These are phyloP conservation scores for Sander vitreus DNA, from an alignment of 2,113 vertebrate genomes.

Conservation along the genomic window DNA sequence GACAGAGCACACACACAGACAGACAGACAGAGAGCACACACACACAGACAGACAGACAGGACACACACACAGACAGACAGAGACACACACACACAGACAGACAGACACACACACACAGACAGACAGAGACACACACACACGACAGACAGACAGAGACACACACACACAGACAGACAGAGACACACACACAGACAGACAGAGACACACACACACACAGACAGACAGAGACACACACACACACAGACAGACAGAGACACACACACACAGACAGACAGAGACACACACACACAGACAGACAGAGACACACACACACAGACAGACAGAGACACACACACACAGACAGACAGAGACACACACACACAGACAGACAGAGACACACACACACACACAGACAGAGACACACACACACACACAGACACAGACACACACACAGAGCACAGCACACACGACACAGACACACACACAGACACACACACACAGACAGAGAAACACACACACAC, in stretches of 20 bases:
- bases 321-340: slow-evolving; percentile 10
- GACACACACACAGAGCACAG: slow-evolving; percentile 6
- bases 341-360: slow-evolving; percentile 4
- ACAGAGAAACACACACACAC: slow-evolving; percentile 8
- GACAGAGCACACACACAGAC: slow-evolving; percentile 8
- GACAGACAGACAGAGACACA: neutral
- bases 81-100: slow-evolving; percentile 7
- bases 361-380: too few relatives aligned
- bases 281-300: slow-evolving; percentile 10
- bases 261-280: slow-evolving; percentile 3
- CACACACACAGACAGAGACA: slow-evolving; percentile 7
- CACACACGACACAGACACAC: too few relatives aligned
- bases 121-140: too few relatives aligned
- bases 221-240: slow-evolving; percentile 7
- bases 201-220: slow-evolving; percentile 7
- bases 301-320: slow-evolving; percentile 7
- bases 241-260: slow-evolving; percentile 10
- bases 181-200: slow-evolving; percentile 1
- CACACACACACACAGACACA: neutral
- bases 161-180: slow-evolving; percentile 10
- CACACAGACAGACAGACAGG: too few relatives aligned
- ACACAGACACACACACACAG: slow-evolving; percentile 1
- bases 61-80: slow-evolving; percentile 9
- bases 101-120: slow-evolving; percentile 7
- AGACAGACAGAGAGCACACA: too few relatives aligned